phyloP scores from a whole-genome alignment of 2,888 invertebrate species.

The Caenorhabditis macrosperma region DNA sequence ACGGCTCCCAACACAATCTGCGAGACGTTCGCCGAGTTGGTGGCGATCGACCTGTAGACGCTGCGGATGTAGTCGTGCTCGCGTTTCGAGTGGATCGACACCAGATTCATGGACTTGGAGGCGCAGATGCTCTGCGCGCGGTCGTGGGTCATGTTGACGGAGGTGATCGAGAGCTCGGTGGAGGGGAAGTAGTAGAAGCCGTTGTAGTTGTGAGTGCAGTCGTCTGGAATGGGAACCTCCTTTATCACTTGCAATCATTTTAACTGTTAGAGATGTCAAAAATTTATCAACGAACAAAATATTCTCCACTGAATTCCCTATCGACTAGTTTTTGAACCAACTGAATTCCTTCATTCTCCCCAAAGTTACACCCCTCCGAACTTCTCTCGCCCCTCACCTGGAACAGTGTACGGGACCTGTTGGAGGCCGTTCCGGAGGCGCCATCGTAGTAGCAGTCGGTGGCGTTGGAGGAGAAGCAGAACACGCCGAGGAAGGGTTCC shows the following conservation, averaged over 20 bases:
- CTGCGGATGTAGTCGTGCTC: constrained; percentile 15
- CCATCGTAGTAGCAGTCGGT: constrained; percentile 22
- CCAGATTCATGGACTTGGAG: constrained; percentile 11
- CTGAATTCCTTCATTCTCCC: neutral
- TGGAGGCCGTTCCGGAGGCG: constrained; percentile 1
- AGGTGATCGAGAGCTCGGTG: constrained; percentile 2
- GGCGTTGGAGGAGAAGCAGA: constrained; percentile 14
- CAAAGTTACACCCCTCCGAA: neutral
- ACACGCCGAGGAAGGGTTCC: constrained; percentile 16
- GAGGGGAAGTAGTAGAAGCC: constrained; percentile 29
- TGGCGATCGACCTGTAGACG: constrained; percentile 1
- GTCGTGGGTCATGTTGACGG: constrained; percentile 12
- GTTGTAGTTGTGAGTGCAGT: constrained; percentile 22
- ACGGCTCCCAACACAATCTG: neutral
- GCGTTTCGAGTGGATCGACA: constrained; percentile 14
- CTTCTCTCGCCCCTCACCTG: neutral
- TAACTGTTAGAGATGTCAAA: neutral
- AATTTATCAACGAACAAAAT: neutral
- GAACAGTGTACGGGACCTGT: neutral
- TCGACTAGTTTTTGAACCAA: neutral
- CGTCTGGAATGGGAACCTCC: neutral
- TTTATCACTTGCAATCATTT: neutral
- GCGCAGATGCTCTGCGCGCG: constrained; percentile 17
- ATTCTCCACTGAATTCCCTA: neutral
- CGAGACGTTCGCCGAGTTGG: too few species aligned